Conservation (phyloP, 1,140 invertebrate species). For the Atta texana region DNA sequence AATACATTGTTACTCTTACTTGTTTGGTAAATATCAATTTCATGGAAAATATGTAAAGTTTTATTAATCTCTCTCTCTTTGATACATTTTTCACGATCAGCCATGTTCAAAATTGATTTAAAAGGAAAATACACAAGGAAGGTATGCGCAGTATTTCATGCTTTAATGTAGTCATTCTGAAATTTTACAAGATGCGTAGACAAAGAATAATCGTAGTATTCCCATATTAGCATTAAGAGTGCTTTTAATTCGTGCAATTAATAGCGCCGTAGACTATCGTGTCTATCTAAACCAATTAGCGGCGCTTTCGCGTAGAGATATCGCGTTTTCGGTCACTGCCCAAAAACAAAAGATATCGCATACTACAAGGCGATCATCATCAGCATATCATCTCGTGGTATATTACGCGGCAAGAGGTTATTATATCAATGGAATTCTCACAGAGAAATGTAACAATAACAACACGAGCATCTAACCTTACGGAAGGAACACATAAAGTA, state of each 20-base stretch:
- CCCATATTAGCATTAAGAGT: constrained; percentile 73
- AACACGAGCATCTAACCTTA: background rate
- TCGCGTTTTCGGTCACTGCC: constrained; percentile 71
- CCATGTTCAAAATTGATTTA: background rate
- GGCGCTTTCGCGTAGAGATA: constrained; percentile 61
- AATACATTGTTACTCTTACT: background rate
- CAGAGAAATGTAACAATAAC: constrained; percentile 46
- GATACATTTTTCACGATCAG: background rate
- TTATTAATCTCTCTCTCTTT: background rate
- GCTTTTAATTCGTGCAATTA: constrained; percentile 72
- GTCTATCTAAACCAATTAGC: constrained; percentile 70
- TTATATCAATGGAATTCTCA: constrained; percentile 37
- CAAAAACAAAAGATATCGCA: constrained; percentile 68
- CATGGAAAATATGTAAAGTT: background rate
- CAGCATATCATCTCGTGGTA: constrained; percentile 8
- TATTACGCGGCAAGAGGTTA: constrained; percentile 33
- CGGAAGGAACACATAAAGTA: background rate
- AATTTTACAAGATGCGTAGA: constrained; percentile 51
- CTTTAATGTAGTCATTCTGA: constrained; percentile 63
- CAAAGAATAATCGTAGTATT: constrained; percentile 68
- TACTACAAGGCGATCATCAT: constrained; percentile 35
- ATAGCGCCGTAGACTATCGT: constrained; percentile 68
- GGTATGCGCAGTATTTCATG: background rate
- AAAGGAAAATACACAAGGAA: background rate
- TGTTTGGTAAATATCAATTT: background rate